phyloP scores from a whole-genome alignment of 2,888 invertebrate genomes.

The Pammene aurita region DNA sequence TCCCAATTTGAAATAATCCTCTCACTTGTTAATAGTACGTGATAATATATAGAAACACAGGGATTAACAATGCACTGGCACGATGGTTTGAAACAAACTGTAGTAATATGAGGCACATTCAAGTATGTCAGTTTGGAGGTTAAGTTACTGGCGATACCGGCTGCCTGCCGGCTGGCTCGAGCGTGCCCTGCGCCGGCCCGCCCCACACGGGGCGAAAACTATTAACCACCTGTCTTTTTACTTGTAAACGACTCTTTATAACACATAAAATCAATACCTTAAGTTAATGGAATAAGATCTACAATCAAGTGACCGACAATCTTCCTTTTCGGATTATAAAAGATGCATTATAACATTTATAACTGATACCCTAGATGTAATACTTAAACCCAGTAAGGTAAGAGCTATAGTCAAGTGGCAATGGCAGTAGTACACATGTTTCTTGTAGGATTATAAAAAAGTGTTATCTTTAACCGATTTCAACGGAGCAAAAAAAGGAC shows the following conservation, averaged over 20 bases:
- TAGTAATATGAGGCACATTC: conserved; percentile 76
- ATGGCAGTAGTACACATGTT: not conserved
- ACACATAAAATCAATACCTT: not conserved
- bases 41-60: conserved; percentile 21
- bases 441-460: conserved; percentile 4
- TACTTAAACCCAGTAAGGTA: not conserved
- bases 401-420: conserved; percentile 11
- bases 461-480: conserved; percentile 15
- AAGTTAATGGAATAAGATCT: not conserved
- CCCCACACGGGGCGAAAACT: conserved; percentile 65
- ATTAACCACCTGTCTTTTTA: conserved; percentile 36
- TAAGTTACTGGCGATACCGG: conserved; percentile 80
- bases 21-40: conserved; percentile 19
- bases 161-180: conserved; percentile 69
- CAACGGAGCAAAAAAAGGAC: conserved; percentile 11
- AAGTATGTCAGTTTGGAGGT: conserved; percentile 82
- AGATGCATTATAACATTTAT: not conserved
- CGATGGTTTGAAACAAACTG: conserved; percentile 60
- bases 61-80: conserved; percentile 30
- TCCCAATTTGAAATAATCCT: conserved; percentile 17
- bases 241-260: not conserved
- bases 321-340: not conserved
- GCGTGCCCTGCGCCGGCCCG: conserved; percentile 58
- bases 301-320: conserved; percentile 3
- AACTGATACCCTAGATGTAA: not conserved